Conservation (phyloP, 2,888 invertebrate species). For the Blomia tropicalis region DNA sequence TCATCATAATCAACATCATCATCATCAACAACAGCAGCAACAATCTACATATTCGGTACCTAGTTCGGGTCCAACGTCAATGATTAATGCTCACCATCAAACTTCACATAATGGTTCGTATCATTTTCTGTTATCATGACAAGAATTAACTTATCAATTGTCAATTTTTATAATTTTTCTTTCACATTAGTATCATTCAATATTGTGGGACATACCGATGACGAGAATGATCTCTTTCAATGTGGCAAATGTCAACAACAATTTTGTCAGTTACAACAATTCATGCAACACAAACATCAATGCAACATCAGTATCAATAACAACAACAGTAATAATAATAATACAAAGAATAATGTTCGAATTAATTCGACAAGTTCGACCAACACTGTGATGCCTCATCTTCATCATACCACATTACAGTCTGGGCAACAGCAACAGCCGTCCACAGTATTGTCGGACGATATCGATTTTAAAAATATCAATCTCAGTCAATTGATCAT, state of each 20-base stretch:
- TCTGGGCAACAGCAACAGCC: not conserved
- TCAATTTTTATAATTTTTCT: no score
- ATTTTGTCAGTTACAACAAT: conserved; percentile 45
- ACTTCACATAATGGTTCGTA: no score
- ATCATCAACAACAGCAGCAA: not conserved
- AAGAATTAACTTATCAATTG: no score
- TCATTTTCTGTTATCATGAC: no score
- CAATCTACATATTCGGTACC: not conserved
- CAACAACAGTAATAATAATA: not conserved
- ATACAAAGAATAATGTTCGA: not conserved
- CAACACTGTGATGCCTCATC: not conserved
- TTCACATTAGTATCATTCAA: not conserved
- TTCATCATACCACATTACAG: not conserved
- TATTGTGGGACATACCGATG: not conserved
- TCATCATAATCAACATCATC: not conserved
- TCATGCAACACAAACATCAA: conserved; percentile 45
- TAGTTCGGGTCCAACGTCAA: no score
- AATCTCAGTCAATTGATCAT: no score
- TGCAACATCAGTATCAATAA: conserved; percentile 26
- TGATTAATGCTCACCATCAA: no score
- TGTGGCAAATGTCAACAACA: conserved; percentile 53
- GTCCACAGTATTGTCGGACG: no score
- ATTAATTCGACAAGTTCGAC: not conserved
- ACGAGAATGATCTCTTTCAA: conserved; percentile 50
- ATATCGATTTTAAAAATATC: no score